Evolutionary conservation across 2,113 vertebrate species (phyloP), one percentile per base, ranked within the genome.

Genomic region (Conger conger): DNA sequence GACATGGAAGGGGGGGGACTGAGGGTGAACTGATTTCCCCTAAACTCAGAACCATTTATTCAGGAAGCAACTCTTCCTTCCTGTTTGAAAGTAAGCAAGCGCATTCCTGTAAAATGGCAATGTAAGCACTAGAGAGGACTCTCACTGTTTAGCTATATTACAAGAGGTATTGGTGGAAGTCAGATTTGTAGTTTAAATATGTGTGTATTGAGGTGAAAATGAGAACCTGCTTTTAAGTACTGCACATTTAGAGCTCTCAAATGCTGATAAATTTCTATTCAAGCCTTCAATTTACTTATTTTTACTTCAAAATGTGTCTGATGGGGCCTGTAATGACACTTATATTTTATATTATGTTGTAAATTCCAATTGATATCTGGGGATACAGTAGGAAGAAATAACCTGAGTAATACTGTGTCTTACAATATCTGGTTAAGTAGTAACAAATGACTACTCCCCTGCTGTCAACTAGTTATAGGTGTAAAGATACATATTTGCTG

Each of bases 1-100:
- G 87, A 87, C 87, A 89, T 88, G 88, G 86, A 88, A 13, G 45
- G 90, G 87, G 90, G 88, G 88, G 87, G 85, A 80, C 86, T 36
- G 53, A 23, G 33, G 81, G 60, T 13, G 30, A 18, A 82, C 57
- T 63, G 20, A 27, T 27, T 27, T 63, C 57, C 68, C 68, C 68
- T 73, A n/a, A 13, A 13, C 68, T 73, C 68, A 73, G n/a, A 33
- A 30, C n/a, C 68, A n/a, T 11, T n/a, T 13, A 13, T 33, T 73
- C n/a, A 73, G 23, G 9, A n/a, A 30, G 9, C 5, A 73, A 23
- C 68, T 73, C n/a, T 33, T 73, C 13, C n/a, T 33, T 73, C 68
- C 11, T 63, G 4, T 63, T 63, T 23, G 27, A 2, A 63, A 63
- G 18, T 23, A 27, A 63, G 57, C 57, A 63, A 1, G 18, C 18